Conservation (phyloP, 2,113 vertebrate genomes). For the Calidris pugnax region DNA sequence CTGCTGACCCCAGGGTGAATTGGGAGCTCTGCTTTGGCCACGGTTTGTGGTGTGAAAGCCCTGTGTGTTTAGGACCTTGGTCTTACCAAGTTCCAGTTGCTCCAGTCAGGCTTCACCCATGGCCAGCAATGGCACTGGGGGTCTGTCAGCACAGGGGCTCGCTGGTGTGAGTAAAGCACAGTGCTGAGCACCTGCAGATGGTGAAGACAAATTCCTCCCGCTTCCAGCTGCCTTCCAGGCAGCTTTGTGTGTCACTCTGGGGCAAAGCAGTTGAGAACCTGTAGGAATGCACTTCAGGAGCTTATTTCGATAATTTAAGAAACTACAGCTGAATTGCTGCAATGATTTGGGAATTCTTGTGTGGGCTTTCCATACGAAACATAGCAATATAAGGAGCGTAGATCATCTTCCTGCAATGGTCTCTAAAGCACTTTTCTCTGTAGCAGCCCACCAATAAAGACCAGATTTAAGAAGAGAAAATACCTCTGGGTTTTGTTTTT, state of each 20-base stretch:
- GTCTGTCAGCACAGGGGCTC: not conserved
- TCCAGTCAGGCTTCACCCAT: not conserved
- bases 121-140: no score
- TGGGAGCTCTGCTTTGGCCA: not conserved
- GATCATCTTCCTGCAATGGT: not conserved
- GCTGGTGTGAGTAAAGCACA: not conserved
- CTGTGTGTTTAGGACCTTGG: fast-evolving
- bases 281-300: not conserved
- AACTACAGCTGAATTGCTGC: not conserved
- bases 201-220: not conserved
- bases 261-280: not conserved
- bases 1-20: not conserved
- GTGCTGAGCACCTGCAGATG: not conserved
- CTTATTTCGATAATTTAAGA: not conserved
- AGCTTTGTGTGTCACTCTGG: not conserved
- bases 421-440: not conserved
- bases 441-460: not conserved
- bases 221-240: not conserved
- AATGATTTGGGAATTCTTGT: not conserved
- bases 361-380: not conserved
- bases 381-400: not conserved
- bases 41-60: not conserved
- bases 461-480: not conserved
- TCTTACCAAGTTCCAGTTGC: not conserved
- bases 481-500: not conserved